phyloP scores from a whole-genome alignment of 2,888 invertebrate species.

The Lottia gigantea region DNA sequence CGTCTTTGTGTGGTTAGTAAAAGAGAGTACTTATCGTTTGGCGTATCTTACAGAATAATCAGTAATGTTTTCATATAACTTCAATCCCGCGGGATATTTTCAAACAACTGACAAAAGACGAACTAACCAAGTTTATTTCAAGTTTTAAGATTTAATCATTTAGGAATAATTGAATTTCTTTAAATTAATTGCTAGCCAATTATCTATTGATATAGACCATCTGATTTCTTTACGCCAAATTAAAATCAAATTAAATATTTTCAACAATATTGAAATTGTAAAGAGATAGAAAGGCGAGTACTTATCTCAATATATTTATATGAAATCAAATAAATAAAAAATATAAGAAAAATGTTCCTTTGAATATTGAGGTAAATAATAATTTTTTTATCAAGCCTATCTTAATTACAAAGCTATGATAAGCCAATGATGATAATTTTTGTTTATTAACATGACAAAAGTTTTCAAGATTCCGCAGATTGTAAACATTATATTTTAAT shows the following conservation, averaged over 20 bases:
- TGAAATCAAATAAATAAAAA: too few relatives aligned
- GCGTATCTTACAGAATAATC: not conserved
- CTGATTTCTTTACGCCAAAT: conserved; percentile 7
- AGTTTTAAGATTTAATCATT: conserved; percentile 10
- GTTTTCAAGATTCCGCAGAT: too few relatives aligned
- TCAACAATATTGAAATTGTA: not conserved
- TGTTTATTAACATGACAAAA: too few relatives aligned
- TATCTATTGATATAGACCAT: not conserved
- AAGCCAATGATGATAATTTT: too few relatives aligned
- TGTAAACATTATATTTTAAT: too few relatives aligned
- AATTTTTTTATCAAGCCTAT: too few relatives aligned
- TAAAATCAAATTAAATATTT: not conserved
- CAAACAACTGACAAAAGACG: conserved; percentile 6
- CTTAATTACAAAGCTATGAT: too few relatives aligned
- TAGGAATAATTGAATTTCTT: not conserved
- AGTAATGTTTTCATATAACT: conserved; percentile 1
- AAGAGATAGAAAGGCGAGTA: too few relatives aligned
- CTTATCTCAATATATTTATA: too few relatives aligned
- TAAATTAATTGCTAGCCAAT: conserved; percentile 5
- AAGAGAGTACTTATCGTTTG: not conserved
- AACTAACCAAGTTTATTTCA: not conserved
- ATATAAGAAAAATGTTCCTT: too few relatives aligned
- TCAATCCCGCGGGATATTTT: conserved; percentile 9
- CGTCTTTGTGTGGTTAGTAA: conserved; percentile 8
- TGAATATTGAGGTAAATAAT: too few relatives aligned